These are phyloP conservation scores for Hoplias malabaricus DNA, from an alignment of 2,113 vertebrate species.

Conservation along the genomic window DNA sequence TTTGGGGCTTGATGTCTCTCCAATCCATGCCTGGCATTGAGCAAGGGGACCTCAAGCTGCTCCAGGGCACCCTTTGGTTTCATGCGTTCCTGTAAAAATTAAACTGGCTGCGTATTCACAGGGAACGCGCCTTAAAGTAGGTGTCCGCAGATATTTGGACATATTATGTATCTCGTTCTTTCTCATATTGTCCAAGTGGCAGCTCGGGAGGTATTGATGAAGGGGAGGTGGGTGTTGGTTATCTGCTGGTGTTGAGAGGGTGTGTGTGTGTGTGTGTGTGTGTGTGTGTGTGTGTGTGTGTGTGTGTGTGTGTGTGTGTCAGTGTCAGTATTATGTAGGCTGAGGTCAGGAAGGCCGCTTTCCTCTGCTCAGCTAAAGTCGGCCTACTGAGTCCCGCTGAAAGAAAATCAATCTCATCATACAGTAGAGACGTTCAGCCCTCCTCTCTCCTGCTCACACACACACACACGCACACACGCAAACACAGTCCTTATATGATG, in stretches of 20 bases:
- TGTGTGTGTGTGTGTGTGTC: no score
- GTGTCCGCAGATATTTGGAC: no score
- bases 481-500: slow-evolving; percentile 4
- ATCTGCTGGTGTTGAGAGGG: background rate
- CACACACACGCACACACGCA: slow-evolving; percentile 35
- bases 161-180: background rate
- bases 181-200: slow-evolving; percentile 21
- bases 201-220: slow-evolving; percentile 83
- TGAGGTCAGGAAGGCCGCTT: slow-evolving; percentile 78
- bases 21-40: no score
- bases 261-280: no score
- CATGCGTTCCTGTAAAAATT: no score
- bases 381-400: slow-evolving; percentile 82
- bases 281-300: no score
- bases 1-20: no score
- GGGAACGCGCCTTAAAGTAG: no score
- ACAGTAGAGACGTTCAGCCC: slow-evolving; percentile 48
- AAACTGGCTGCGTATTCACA: no score
- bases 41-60: no score
- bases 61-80: no score
- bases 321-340: slow-evolving; percentile 63
- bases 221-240: slow-evolving; percentile 16
- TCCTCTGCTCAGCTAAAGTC: slow-evolving; percentile 67
- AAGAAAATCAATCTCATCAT: slow-evolving; percentile 84
- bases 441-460: background rate